Evolutionary conservation across 64 coral and sea anemone genomes (phyloP), one percentile per base, ranked within the genome.

Genomic region (Pachyseris speciosa): DNA sequence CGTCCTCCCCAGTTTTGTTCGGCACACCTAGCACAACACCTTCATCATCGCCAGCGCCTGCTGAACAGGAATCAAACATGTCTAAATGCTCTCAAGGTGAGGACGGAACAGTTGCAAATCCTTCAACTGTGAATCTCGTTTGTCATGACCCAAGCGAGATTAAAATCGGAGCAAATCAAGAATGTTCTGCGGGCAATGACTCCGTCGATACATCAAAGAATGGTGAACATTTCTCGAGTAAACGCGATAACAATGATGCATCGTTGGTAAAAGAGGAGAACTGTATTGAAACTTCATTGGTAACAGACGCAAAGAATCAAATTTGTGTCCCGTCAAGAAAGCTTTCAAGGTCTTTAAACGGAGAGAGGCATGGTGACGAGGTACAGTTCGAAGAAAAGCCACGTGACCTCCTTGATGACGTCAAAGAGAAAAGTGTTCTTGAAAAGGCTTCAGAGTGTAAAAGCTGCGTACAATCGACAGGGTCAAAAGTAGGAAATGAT

Each of bases 1-100:
- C 43, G 22, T 76, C 73, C 6, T 76, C 73, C 19, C 73, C 73
- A 30, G 24, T 76, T 28, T 45, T 76, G 27, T 76, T 76, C 51
- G 40, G 43, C 5, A 76, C 73, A 8, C 73, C 73, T 30, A 43
- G 24, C 9, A 49, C 73, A 3, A 49, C 25, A 49, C 73, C 73
- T 51, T 76, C 73, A 51, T 26, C 43, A 12, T 76, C 73, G 17
- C 73, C 73, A 0, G 42, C 73, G 17, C 73, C 73, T 2, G 42
- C 5, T 19, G 30, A 76, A 16, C 48, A 79, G 24, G 75, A 58
- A 38, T 0, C 9, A 22, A 57, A 49, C 30, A 2, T 7, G 11
- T 24, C 29, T 47, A 29, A 12, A 34, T 5, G 5, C 28, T 29
- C 17, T 4, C 12, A 79, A 28, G 20, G 48, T 55, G 27, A 57